Percentiles rank a stretch among this genome's conserved stretches.
Conservation (phyloP, 2,797 vertebrate genomes). For the Aeoliscus strigatus region DNA sequence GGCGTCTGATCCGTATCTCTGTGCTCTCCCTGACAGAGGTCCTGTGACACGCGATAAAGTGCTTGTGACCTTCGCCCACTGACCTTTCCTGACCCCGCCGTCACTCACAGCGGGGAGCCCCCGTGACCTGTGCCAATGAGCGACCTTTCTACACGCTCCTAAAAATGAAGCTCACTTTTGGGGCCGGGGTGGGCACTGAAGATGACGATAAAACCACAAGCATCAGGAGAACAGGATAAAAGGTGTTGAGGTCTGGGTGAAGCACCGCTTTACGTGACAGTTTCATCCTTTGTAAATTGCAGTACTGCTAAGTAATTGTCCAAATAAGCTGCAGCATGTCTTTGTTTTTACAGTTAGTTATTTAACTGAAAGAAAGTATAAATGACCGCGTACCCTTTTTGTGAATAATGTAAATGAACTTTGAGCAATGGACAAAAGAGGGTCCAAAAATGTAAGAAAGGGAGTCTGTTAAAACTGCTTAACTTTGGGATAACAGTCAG, state of each 20-base stretch:
- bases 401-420: slow-evolving; percentile 98
- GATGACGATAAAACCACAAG: slow-evolving; percentile 29
- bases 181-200: slow-evolving; percentile 15
- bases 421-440: slow-evolving; percentile 37
- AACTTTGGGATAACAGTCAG: no score
- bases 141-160: no score
- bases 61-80: slow-evolving; percentile 26
- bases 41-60: slow-evolving; percentile 61
- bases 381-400: slow-evolving; percentile 80
- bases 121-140: slow-evolving; percentile 63
- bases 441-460: slow-evolving; percentile 58
- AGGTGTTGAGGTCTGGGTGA: no score
- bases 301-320: slow-evolving; percentile 52
- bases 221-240: slow-evolving; percentile 25
- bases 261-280: slow-evolving; percentile 80
- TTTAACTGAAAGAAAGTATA: slow-evolving; percentile 83
- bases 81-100: slow-evolving; percentile 32
- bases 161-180: no score
- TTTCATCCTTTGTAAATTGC: slow-evolving; percentile 61
- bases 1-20: slow-evolving; percentile 12
- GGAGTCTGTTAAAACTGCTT: slow-evolving; percentile 45
- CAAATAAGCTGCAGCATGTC: slow-evolving; percentile 34
- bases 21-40: slow-evolving; percentile 64
- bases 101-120: slow-evolving; percentile 20
- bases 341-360: slow-evolving; percentile 84